phyloP scores from a whole-genome alignment of 2,113 vertebrate genomes.

The Stegastes partitus region DNA sequence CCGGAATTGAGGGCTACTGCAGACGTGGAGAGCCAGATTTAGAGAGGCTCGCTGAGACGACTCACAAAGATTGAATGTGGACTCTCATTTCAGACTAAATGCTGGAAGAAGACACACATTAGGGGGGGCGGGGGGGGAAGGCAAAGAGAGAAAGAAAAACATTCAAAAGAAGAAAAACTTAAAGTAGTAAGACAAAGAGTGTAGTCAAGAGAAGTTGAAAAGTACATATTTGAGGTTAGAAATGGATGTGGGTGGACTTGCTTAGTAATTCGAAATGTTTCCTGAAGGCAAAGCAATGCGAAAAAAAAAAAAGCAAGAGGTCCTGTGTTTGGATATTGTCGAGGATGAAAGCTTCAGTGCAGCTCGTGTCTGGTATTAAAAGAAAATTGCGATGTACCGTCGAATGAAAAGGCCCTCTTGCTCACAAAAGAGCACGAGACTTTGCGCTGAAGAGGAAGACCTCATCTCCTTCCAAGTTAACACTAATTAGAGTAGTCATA shows the following conservation, averaged over 20 bases:
- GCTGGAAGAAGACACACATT: background rate
- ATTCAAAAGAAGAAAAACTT: background rate
- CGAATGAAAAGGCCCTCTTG: slow-evolving; percentile 17
- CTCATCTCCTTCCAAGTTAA: slow-evolving; percentile 43
- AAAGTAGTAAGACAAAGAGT: background rate
- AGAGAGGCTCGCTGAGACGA: slow-evolving; percentile 5
- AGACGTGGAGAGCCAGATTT: slow-evolving; percentile 1
- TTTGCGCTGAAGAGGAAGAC: slow-evolving; percentile 29
- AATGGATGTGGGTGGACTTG: background rate
- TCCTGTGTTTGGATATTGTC: background rate
- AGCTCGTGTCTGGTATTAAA: background rate
- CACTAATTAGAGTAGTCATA: slow-evolving; percentile 66
- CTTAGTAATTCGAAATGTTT: slow-evolving; percentile 19
- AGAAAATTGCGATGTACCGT: background rate
- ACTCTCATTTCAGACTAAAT: slow-evolving; percentile 7
- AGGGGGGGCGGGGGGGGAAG: background rate
- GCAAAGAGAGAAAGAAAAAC: slow-evolving; percentile 4
- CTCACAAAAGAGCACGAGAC: slow-evolving; percentile 21
- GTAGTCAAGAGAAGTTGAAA: background rate
- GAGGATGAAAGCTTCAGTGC: background rate
- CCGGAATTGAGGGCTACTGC: slow-evolving; percentile 29
- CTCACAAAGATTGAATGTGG: slow-evolving; percentile 17
- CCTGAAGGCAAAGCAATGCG: slow-evolving; percentile 21
- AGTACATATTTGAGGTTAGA: slow-evolving; percentile 10
- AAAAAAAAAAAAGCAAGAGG: background rate